A percentile compares a stretch with the other conserved stretches of the same genome.
These are phyloP conservation scores for Propithecus coquereli DNA, from an alignment of 2,113 vertebrate species.

Conservation along the genomic window DNA sequence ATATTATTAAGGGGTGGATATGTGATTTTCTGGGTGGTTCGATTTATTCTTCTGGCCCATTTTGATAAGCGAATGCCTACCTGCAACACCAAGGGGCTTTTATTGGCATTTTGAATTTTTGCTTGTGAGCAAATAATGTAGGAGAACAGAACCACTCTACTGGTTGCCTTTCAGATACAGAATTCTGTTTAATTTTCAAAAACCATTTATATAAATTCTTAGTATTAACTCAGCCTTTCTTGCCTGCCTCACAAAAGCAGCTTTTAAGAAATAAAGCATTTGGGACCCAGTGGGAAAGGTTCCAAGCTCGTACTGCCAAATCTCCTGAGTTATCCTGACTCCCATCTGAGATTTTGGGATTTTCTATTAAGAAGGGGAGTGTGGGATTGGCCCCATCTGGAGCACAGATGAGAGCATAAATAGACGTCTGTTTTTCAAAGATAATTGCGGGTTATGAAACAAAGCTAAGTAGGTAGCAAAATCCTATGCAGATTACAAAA, in stretches of 20 bases:
- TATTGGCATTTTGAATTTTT: constrained; percentile 57
- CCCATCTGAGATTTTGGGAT: constrained; percentile 65
- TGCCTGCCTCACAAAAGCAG: constrained; percentile 60
- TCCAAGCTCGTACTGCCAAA: constrained; percentile 22
- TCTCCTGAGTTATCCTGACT: constrained; percentile 56
- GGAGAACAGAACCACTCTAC: constrained; percentile 36
- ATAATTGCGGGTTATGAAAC: constrained; percentile 71
- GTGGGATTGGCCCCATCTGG: constrained; percentile 25
- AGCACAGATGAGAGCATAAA: constrained; percentile 58
- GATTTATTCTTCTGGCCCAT: constrained; percentile 51
- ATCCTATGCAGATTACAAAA: constrained; percentile 64
- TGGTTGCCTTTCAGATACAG: constrained; percentile 52
- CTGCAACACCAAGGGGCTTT: constrained; percentile 17
- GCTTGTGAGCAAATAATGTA: constrained; percentile 52
- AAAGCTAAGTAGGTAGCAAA: constrained; percentile 64
- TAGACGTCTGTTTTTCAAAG: constrained; percentile 73
- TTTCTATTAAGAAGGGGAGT: constrained; percentile 58
- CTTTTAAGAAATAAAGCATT: constrained; percentile 53
- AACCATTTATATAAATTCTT: constrained; percentile 66
- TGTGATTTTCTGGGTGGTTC: constrained; percentile 69
- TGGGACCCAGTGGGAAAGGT: constrained; percentile 46
- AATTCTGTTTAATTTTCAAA: constrained; percentile 70
- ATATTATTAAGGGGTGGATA: constrained; percentile 60
- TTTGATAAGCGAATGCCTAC: constrained; percentile 65
- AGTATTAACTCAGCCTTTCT: constrained; percentile 57